Evolutionary conservation across 2,888 invertebrate species (phyloP).

Genomic region (Hirtodrosophila trivittata): DNA sequence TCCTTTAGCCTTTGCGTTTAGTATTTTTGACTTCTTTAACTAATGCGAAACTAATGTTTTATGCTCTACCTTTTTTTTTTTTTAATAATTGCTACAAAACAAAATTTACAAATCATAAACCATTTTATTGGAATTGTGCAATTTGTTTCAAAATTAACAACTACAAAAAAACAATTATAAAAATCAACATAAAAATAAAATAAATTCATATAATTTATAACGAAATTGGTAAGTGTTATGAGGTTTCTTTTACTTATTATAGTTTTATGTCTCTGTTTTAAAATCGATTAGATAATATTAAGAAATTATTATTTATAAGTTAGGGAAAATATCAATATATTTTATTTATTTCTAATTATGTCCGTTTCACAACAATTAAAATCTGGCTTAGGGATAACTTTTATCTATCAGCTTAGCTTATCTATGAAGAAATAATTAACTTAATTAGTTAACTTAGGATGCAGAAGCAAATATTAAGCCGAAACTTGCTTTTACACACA

Average conservation of each 20-base stretch:
- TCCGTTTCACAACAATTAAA: too few species aligned
- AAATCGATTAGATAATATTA: neutral
- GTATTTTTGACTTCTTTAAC: slow-evolving; percentile 60
- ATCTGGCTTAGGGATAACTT: too few species aligned
- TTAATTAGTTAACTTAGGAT: too few species aligned
- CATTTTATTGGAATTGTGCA: slow-evolving; percentile 69
- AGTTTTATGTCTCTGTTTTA: slow-evolving; percentile 26
- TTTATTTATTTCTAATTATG: too few species aligned
- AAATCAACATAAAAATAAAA: slow-evolving; percentile 44
- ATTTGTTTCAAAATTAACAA: slow-evolving; percentile 57
- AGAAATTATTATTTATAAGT: neutral
- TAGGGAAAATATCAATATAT: too few species aligned
- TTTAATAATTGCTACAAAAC: slow-evolving; percentile 52
- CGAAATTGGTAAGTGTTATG: slow-evolving; percentile 69
- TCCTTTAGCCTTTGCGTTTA: slow-evolving; percentile 40
- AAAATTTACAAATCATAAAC: slow-evolving; percentile 47
- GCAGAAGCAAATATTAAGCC: neutral
- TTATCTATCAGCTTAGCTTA: too few species aligned
- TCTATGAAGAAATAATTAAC: too few species aligned
- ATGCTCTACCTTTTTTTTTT: slow-evolving; percentile 60
- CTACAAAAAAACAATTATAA: slow-evolving; percentile 43
- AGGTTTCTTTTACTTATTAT: slow-evolving; percentile 48
- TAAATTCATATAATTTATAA: slow-evolving; percentile 49
- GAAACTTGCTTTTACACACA: slow-evolving; percentile 32
- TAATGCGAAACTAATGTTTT: slow-evolving; percentile 65